A percentile compares a stretch with the other conserved stretches of the same genome.
These are phyloP conservation scores for Agapostemon virescens DNA, from an alignment of 2,888 invertebrate genomes.

Conservation along the genomic window DNA sequence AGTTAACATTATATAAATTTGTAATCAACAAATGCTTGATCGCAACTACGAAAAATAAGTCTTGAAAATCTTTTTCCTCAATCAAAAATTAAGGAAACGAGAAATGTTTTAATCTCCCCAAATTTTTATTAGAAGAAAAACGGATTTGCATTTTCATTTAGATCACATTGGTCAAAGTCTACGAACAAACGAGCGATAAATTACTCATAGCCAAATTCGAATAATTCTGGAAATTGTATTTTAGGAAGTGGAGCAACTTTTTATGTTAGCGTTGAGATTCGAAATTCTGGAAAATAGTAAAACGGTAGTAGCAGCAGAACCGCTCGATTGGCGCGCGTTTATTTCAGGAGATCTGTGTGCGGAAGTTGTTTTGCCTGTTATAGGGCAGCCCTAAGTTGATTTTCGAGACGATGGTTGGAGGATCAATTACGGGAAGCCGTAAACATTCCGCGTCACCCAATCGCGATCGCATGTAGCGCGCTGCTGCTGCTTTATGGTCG, in stretches of 20 bases:
- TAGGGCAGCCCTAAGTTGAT: conserved; percentile 21
- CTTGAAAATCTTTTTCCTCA: too few species aligned
- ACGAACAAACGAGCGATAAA: too few species aligned
- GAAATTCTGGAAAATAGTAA: neutral
- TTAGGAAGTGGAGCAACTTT: neutral
- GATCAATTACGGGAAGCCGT: conserved; percentile 56
- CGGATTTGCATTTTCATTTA: too few species aligned
- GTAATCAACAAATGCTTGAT: too few species aligned
- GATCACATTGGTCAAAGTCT: too few species aligned
- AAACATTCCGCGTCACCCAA: conserved; percentile 49
- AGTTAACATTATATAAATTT: too few species aligned
- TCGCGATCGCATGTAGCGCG: conserved; percentile 24
- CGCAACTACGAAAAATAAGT: too few species aligned
- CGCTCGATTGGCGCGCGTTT: neutral
- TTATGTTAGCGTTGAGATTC: neutral
- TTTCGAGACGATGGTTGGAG: conserved; percentile 36
- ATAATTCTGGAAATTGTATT: neutral
- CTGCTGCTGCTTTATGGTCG: conserved; percentile 9
- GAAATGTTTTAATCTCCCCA: too few species aligned
- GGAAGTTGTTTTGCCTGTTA: neutral
- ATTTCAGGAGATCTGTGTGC: conserved; percentile 1
- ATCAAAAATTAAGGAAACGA: too few species aligned
- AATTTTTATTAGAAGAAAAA: too few species aligned
- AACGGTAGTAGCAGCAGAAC: neutral
- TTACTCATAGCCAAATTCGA: neutral